These are phyloP conservation scores for Pampusana beccarii DNA, from an alignment of 2,113 vertebrate species.

Conservation along the genomic window DNA sequence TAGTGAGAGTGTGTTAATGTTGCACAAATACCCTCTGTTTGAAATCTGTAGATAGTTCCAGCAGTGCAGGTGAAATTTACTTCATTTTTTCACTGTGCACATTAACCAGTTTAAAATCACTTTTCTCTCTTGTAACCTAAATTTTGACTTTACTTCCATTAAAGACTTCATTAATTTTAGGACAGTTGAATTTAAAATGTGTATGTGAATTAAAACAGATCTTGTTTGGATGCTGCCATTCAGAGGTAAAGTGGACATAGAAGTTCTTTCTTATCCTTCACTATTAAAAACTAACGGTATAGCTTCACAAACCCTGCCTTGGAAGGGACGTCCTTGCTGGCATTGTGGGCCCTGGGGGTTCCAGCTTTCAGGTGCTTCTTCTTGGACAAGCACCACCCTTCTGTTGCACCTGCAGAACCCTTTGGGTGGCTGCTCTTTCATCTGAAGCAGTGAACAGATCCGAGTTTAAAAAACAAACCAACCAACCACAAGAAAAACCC, in stretches of 20 bases:
- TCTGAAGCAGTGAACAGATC: neutral
- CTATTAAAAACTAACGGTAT: fast-evolving
- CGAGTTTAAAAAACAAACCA: neutral
- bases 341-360: neutral
- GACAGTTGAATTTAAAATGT: neutral
- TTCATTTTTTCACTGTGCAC: neutral
- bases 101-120: neutral
- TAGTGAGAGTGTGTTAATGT: neutral
- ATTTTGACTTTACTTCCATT: neutral
- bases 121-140: neutral
- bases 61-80: neutral
- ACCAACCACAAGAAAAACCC: neutral
- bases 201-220: neutral
- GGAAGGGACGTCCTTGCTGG: neutral
- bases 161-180: neutral
- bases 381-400: neutral
- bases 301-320: neutral
- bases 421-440: neutral
- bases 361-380: neutral
- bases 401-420: neutral
- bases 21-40: neutral
- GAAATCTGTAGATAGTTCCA: neutral
- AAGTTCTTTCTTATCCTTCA: neutral
- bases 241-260: neutral
- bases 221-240: neutral